phyloP scores from a whole-genome alignment of 2,888 invertebrate species.

The Ochropacha duplaris region DNA sequence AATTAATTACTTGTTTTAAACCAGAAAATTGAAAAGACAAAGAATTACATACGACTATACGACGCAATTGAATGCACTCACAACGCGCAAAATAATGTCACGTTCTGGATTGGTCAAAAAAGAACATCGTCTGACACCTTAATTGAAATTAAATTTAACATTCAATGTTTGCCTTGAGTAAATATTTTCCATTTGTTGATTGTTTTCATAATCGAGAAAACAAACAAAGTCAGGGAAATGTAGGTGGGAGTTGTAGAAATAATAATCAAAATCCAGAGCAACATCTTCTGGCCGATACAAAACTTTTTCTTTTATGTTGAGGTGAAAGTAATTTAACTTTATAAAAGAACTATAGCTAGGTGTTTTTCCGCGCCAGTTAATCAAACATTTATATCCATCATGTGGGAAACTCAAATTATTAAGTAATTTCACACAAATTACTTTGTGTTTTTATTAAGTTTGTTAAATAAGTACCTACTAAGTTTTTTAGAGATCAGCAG shows the following conservation, averaged over 20 bases:
- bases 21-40: too few species aligned
- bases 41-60: too few species aligned
- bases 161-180: not conserved
- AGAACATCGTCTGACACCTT: too few species aligned
- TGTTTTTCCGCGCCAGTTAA: constrained; percentile 51
- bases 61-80: too few species aligned
- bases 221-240: constrained; percentile 11
- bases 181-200: not conserved
- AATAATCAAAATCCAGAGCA: constrained; percentile 18
- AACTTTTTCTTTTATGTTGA: constrained; percentile 47
- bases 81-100: too few species aligned
- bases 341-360: constrained; percentile 58
- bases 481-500: constrained; percentile 2
- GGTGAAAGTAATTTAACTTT: constrained; percentile 66
- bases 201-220: constrained; percentile 8
- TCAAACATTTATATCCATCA: constrained; percentile 58
- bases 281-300: constrained; percentile 33
- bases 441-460: constrained; percentile 34
- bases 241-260: constrained; percentile 4
- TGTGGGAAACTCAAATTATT: constrained; percentile 51
- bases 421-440: constrained; percentile 48
- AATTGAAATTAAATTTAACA: not conserved
- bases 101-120: too few species aligned
- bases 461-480: constrained; percentile 24
- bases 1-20: too few species aligned